These are phyloP conservation scores for Paracyclopina nana DNA, from an alignment of 1,140 invertebrate genomes.

Conservation along the genomic window DNA sequence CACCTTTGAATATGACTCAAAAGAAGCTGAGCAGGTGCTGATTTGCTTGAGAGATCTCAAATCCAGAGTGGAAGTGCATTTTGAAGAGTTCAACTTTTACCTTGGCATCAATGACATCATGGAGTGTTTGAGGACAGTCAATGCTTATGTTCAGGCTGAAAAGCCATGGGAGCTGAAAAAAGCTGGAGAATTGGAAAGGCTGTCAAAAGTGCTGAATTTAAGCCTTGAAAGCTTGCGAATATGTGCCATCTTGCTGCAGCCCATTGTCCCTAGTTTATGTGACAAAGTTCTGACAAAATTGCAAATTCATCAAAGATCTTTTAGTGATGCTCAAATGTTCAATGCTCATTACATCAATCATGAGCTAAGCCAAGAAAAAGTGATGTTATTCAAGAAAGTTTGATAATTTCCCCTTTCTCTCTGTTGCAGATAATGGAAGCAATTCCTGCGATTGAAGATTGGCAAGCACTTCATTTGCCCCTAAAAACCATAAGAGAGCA, in stretches of 20 bases:
- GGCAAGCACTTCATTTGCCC: too few species aligned
- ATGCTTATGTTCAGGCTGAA: constrained; percentile 60
- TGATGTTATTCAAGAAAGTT: too few species aligned
- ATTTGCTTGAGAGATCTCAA: constrained; percentile 34
- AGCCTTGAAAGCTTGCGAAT: constrained; percentile 62
- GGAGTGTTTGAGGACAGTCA: constrained; percentile 45
- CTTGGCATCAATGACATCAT: constrained; percentile 58
- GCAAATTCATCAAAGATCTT: too few species aligned
- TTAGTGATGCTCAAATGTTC: too few species aligned
- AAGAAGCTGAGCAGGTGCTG: constrained; percentile 34
- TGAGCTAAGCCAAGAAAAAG: too few species aligned
- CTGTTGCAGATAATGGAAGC: too few species aligned
- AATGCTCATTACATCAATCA: too few species aligned
- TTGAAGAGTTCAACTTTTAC: constrained; percentile 58
- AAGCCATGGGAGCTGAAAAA: constrained; percentile 72
- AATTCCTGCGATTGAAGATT: too few species aligned
- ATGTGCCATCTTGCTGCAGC: constrained; percentile 51
- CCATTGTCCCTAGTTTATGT: constrained; percentile 55
- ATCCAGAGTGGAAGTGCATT: constrained; percentile 40
- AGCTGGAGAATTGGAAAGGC: constrained; percentile 26
- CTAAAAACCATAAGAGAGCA: too few species aligned
- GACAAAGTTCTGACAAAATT: constrained; percentile 36
- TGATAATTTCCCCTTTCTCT: too few species aligned
- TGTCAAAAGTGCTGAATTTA: constrained; percentile 54
- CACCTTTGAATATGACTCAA: constrained; percentile 27